These are phyloP conservation scores for Dorcus hopei DNA, from an alignment of 2,888 invertebrate species.

Conservation along the genomic window DNA sequence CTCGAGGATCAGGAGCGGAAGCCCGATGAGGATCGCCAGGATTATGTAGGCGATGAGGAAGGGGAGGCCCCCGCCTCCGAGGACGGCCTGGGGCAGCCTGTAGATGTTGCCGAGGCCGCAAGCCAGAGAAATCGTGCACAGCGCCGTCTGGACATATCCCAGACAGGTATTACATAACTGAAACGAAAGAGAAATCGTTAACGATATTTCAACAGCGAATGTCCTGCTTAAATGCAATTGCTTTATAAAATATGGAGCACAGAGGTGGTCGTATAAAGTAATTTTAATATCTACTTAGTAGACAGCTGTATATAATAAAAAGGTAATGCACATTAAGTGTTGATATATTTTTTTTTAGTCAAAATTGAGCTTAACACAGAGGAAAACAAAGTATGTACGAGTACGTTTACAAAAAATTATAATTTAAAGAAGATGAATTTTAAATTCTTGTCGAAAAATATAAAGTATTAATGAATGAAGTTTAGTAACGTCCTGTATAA, in stretches of 20 bases:
- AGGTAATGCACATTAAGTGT: no score
- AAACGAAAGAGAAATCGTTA: conserved; percentile 7
- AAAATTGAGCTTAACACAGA: no score
- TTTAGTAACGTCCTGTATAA: no score
- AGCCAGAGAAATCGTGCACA: conserved; percentile 57
- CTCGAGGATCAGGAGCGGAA: conserved; percentile 60
- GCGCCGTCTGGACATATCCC: conserved; percentile 45
- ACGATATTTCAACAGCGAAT: not conserved
- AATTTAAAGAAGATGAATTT: no score
- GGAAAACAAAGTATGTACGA: no score
- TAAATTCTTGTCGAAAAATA: no score
- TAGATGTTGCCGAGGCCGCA: conserved; percentile 57
- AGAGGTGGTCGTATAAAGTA: not conserved
- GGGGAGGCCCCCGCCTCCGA: conserved; percentile 58
- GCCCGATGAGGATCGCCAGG: conserved; percentile 52
- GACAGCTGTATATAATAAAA: no score
- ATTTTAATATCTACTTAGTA: no score
- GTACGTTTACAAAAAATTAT: no score
- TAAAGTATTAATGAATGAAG: no score
- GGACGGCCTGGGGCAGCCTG: conserved; percentile 58
- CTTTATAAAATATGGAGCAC: not conserved
- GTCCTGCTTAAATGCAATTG: not conserved
- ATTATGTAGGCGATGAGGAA: conserved; percentile 55
- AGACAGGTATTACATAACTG: conserved; percentile 48
- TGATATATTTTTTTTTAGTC: no score